Evolutionary conservation across 2,888 invertebrate species (phyloP), one percentile per base, ranked within the genome.

Genomic region (Heteromurus nitidus): DNA sequence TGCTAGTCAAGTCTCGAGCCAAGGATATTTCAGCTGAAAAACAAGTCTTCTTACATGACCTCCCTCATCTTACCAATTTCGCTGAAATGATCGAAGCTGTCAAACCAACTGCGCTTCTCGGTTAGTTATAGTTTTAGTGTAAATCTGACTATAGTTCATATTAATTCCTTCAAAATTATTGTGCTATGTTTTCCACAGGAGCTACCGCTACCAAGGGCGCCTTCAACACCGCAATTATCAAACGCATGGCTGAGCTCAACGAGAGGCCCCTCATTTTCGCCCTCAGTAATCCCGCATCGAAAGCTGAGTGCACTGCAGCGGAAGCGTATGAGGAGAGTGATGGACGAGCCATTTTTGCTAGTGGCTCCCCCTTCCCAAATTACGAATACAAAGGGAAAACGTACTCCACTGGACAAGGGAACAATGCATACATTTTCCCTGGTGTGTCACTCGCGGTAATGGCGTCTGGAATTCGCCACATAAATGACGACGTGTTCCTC

Each of bases 301-400:
- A 98, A 91, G 97, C 99, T 0, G 99, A 99, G 90, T 99, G 99
- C 89, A 99, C 99, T n/a, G 99, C 99, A n/a, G 96, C 97, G 89
- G 93, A 96, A 88, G 99, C 98, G 2, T 99, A 98, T 90, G 92
- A 90, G 50, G 90, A 94, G 88, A 97, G 98, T 3, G 83, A 85
- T 30, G 99, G 98, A 26, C 93, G 95, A 73, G 95, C 95, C 87
- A 93, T 99, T 75, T 99, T 97, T 91, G 95, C 97, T 0, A 97
- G 97, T 30, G 99, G 99, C 5, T 98, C 97, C 30, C 99, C 99
- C 0, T 99, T 99, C 91, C 94, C 94, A 18, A 93, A 95, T 1
- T 96, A 97, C 2, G 91, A 92, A 16, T 91, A 93, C 88, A 92
- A 93, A 74, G 96, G 95, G 22, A 94, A 94, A 89, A 93, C 93